Evolutionary conservation across 2,888 invertebrate species (phyloP).

Genomic region (Tetragnatha montana): DNA sequence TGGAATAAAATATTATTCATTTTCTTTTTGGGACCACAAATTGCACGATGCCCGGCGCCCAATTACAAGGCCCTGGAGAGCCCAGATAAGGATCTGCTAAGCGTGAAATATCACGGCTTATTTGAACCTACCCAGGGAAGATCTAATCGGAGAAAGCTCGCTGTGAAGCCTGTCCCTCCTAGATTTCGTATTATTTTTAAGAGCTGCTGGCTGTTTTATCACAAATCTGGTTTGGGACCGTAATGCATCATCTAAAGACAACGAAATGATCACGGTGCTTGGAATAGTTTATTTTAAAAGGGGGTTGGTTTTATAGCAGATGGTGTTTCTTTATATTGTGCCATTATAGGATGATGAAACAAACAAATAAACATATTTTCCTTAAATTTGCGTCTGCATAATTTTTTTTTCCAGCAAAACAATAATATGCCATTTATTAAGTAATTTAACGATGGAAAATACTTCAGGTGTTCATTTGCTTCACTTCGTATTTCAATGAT

Average conservation of each 20-base stretch:
- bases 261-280: slow-evolving; percentile 20
- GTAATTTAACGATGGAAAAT: too few relatives aligned
- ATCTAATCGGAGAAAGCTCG: slow-evolving; percentile 37
- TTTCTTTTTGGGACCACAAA: slow-evolving; percentile 29
- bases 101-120: slow-evolving; percentile 68
- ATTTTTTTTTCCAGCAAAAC: too few relatives aligned
- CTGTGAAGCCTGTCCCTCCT: slow-evolving; percentile 2
- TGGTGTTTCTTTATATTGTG: too few relatives aligned
- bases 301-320: too few relatives aligned
- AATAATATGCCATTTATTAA: too few relatives aligned
- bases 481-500: too few relatives aligned
- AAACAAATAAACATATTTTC: too few relatives aligned
- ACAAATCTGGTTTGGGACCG: slow-evolving; percentile 55
- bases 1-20: slow-evolving; percentile 52
- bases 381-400: too few relatives aligned
- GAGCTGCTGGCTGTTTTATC: slow-evolving; percentile 42
- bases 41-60: slow-evolving; percentile 48
- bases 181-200: slow-evolving; percentile 47
- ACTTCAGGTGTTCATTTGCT: too few relatives aligned
- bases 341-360: too few relatives aligned
- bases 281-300: neutral
- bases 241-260: slow-evolving; percentile 57
- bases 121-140: slow-evolving; percentile 34
- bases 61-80: slow-evolving; percentile 59
- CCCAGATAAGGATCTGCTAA: slow-evolving; percentile 62